Evolutionary conservation across 1,140 invertebrate species (phyloP), one percentile per base, ranked within the genome.

Genomic region (Bilobella aurantiaca): DNA sequence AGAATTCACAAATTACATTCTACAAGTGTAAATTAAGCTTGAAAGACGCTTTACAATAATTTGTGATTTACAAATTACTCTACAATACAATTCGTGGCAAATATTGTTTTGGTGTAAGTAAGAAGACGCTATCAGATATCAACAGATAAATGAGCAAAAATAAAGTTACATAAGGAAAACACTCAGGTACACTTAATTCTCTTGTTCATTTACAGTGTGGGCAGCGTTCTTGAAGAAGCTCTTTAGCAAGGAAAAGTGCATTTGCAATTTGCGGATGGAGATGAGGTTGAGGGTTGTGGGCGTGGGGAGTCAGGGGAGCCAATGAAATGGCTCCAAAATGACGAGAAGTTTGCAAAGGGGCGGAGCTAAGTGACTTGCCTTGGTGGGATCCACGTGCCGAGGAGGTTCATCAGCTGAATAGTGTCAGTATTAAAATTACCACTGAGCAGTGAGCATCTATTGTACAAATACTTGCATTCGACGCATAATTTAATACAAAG

Each of bases 351-450:
- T 21, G 59, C 21, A 61, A 61, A 61, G 2, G 30, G 49, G 49
- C 25, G 49, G 49, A 53, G 49, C 14, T 14, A 53, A 23, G 25
- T 5, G 3, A 53, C 5, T 53, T 53, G 25, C 49, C 49, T 53
- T 23, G 25, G 5, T 14, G 3, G 21, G 18, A 5, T 5, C 58
- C 58, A 59, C 58, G 58, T 59, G 58, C 58, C 8, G 5, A 29
- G 30, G 25, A 53, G 23, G 14, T 18, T 23, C 14, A 28, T n/a
- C 58, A 59, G 58, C 58, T 59, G 58, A 59, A 59, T 14, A 59
- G 58, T 59, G 58, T 59, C 58, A 59, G 58, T 59, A 59, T 3
- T 14, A 53, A 18, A 53, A 53, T 53, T 18, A 53, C 5, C 49
- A 5, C 25, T 23, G 49, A 8, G 12, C 8, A 8, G 34, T 42